Evolutionary conservation across 2,113 vertebrate genomes (phyloP), one percentile per base, ranked within the genome.

Genomic region (Oenanthe oenanthe): DNA sequence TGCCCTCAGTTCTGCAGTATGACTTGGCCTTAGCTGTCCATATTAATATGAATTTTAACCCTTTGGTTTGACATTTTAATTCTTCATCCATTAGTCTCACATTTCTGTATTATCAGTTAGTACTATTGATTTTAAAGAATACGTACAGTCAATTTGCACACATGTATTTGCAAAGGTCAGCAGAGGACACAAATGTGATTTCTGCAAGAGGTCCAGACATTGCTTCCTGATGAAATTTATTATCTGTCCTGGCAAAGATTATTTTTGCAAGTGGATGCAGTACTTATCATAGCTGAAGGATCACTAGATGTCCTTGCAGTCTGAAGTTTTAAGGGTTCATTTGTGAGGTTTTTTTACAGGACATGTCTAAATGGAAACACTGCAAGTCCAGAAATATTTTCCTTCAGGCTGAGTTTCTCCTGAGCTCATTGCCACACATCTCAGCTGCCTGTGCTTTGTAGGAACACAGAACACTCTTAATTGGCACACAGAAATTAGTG

Each of bases 71-170:
- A 97, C 97, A 95, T 97, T 98, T 98, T 98, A 97, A 98, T 98
- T 98, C 98, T 75, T 88, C 51, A 91, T 98, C 99, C 98, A 99
- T 99, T 99, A 99, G 98, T 98, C 96, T 99, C 98, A 97, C 96
- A 78, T 99, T 98, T 99, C 98, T 98, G 94, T 98, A 98, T 98
- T 98, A 97, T 96, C 86, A 96, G 97, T 97, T 97, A 97, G 74
- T 97, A 88, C 84, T 98, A 99, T 99, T 97, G 98, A 99, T 98
- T 98, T 97, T 96, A 93, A 96, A 97, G 96, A 96, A 97, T 86
- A 62, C 66, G 77, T 95, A 50, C 96, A 95, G 92, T 96, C 97
- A 97, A 97, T 97, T 95, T 97, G 95, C 97, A 97, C 97, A 83
- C 96, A 88, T 57, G 36, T 93, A 88, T 95, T 97, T 94, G 17